A percentile compares a stretch with the other conserved stretches of the same genome.
These are phyloP conservation scores for Cercocebus atys DNA, from an alignment of 2,113 vertebrate genomes.

Conservation along the genomic window DNA sequence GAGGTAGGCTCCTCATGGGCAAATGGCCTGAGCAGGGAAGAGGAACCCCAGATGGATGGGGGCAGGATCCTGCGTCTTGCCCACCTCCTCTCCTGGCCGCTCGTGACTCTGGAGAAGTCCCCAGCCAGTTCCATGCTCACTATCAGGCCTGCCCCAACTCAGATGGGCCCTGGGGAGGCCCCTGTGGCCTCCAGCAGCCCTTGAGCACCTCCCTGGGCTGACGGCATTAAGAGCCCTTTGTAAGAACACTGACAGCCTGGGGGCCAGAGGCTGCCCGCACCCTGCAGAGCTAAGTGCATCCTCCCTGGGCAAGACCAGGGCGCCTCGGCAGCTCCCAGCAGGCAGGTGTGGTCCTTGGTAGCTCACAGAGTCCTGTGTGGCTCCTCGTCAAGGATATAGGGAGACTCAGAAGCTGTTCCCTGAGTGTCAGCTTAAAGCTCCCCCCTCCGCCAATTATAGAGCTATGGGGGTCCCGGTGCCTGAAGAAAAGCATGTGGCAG, in stretches of 20 bases:
- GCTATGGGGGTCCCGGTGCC: accelerated
- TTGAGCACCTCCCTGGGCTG: neutral
- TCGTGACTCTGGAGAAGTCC: neutral
- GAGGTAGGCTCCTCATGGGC: neutral
- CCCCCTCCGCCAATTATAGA: accelerated
- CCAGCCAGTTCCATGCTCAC: too few species aligned
- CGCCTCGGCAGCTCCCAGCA: neutral
- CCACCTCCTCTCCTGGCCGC: neutral
- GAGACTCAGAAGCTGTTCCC: accelerated
- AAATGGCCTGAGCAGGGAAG: too few species aligned
- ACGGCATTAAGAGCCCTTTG: too few species aligned
- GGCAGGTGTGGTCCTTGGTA: neutral
- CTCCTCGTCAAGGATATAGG: accelerated
- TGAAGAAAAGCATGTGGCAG: accelerated
- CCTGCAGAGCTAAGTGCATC: accelerated
- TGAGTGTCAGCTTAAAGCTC: accelerated
- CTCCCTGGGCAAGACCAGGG: neutral
- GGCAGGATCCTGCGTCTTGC: neutral
- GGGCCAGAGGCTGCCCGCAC: accelerated
- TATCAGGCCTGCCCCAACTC: too few species aligned
- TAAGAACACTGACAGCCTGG: accelerated
- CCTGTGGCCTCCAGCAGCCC: neutral
- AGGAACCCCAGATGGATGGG: neutral
- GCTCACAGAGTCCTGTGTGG: neutral
- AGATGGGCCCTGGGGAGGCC: too few species aligned